Conservation (phyloP, 37 sponge, comb jelly and placozoan genomes). For the Diacarnus erythraeanus region DNA sequence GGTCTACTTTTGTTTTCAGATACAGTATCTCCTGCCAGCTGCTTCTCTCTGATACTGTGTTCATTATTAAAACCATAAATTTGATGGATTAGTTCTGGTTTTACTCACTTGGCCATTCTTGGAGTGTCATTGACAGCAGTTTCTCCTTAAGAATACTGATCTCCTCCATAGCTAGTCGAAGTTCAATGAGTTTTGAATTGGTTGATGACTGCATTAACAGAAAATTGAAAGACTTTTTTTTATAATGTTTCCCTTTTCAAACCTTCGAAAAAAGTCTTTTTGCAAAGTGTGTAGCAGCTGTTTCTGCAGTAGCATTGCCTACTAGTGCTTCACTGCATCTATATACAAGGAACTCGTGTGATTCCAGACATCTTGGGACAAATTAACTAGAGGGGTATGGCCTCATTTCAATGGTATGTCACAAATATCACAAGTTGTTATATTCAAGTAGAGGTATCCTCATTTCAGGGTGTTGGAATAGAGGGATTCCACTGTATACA, state of each 20-base stretch:
- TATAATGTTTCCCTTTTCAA: not conserved
- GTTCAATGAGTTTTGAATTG: not conserved
- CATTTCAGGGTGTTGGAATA: no score
- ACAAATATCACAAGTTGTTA: no score
- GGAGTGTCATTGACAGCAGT: not conserved
- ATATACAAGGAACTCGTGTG: no score
- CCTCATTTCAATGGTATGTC: no score
- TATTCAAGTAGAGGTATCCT: not conserved
- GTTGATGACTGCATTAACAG: not conserved
- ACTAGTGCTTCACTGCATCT: not conserved
- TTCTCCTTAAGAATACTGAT: not conserved
- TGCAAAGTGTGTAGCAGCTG: conserved; percentile 15
- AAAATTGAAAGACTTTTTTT: not conserved
- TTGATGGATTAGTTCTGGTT: not conserved
- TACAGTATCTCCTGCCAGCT: conserved; percentile 24
- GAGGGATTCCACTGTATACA: no score
- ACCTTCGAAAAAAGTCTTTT: conserved; percentile 5
- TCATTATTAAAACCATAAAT: not conserved
- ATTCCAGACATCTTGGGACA: no score
- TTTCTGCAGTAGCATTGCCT: not conserved
- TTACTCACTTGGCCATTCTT: conserved; percentile 14
- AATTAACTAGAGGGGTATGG: no score
- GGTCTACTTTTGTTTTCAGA: conserved; percentile 18
- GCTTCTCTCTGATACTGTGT: conserved; percentile 21
- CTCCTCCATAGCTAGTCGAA: conserved; percentile 28